Evolutionary conservation across 2,797 vertebrate genomes (phyloP), one percentile per base, ranked within the genome.

Genomic region (Lates japonicus): DNA sequence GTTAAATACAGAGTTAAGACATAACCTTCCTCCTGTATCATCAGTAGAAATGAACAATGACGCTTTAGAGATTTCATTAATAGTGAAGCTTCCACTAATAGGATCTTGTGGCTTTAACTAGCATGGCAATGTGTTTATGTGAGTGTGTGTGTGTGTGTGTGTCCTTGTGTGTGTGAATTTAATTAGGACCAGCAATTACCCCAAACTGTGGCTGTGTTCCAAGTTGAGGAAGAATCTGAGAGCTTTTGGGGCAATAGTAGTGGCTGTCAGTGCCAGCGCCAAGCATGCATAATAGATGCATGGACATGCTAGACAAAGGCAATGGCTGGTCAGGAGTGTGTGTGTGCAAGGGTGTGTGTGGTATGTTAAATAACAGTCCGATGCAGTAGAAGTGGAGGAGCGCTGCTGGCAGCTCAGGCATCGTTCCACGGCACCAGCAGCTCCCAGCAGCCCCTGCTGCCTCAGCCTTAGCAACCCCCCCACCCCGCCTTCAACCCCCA

Each of bases 131-230:
- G 58, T 71, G 68, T 80, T 17, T 68, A 7, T 51, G 55, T 66
- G 60, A n/a, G n/a, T 74, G 60, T 29, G 25, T 29, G 25, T 29
- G 25, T 29, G 25, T 29, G 25, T 29, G 25, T 29, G 25, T 29
- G 25, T 76, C 9, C 55, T 51, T 67, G 71, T 72, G 55, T 59
- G 37, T 59, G 76, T 73, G 80, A 95, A 97, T 96, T 96, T 97
- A 98, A 97, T 98, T 97, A 97, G 97, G 95, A 96, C 96, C 96
- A 97, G 96, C 97, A 97, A 97, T 97, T 97, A 97, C 97, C 96
- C 94, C 96, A 96, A 96, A 96, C 96, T 94, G 91, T 95, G 96
- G 94, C 92, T 95, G 95, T 91, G 95, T 95, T 96, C n/a, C n/a
- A n/a, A n/a, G n/a, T n/a, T n/a, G n/a, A n/a, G n/a, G n/a, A n/a